Conservation (phyloP, 2,888 invertebrate species). For the Eustalomyia histrio region DNA sequence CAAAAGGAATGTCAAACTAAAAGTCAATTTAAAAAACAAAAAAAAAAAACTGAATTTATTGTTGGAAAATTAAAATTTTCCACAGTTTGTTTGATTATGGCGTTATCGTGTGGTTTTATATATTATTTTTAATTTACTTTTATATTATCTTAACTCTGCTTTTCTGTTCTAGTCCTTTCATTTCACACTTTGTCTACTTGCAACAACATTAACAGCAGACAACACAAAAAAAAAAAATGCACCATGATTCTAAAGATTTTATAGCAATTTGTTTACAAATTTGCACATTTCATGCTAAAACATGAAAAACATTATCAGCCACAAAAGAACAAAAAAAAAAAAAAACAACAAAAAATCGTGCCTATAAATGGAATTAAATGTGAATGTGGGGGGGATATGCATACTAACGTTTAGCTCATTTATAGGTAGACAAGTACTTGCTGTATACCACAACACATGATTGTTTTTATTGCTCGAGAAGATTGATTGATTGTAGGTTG, state of each 20-base stretch:
- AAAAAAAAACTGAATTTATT: no score
- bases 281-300: conserved; percentile 44
- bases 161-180: background rate
- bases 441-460: conserved; percentile 14
- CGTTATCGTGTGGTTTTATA: background rate
- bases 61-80: conserved; percentile 34
- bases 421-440: background rate
- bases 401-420: background rate
- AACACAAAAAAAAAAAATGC: conserved; percentile 39
- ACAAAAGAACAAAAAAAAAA: no score
- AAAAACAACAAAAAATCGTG: conserved; percentile 33
- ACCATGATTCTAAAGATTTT: conserved; percentile 58
- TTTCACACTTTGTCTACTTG: conserved; percentile 6
- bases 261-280: conserved; percentile 61
- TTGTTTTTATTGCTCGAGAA: conserved; percentile 37
- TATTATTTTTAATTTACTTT: conserved; percentile 34
- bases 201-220: conserved; percentile 8
- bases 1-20: no score
- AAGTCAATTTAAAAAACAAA: background rate
- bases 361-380: conserved; percentile 30
- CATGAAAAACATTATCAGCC: background rate
- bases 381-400: background rate
- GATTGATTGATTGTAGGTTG: conserved; percentile 63
- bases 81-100: conserved; percentile 18
- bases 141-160: conserved; percentile 9